Evolutionary conservation across 2,113 vertebrate genomes (phyloP), one percentile per base, ranked within the genome.

Genomic region (Callocephalon fimbriatum): DNA sequence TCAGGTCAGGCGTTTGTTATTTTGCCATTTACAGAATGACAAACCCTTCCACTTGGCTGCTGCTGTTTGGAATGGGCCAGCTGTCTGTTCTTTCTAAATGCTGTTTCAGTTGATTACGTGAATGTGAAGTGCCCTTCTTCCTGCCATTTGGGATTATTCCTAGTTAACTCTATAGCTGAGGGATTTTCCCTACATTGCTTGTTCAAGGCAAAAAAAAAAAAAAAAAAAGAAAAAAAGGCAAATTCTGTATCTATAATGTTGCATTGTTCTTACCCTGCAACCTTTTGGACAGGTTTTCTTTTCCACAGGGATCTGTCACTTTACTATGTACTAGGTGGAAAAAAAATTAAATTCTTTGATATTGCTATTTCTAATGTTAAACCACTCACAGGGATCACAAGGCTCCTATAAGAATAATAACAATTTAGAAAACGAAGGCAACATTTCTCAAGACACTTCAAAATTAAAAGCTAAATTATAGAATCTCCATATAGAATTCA

Each of bases 31-130:
- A 92, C 75, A 82, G 71, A 88, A 93, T 94, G 88, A 93, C 88
- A 96, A 96, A 93, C 45, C 90, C 88, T 93, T 84, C 88, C 81
- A 91, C 86, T 97, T 95, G 93, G 63, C 93, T 94, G 82, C 73
- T 84, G 72, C 72, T 92, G 66, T 94, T 80, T 70, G 44, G 88
- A 93, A 61, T 92, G 61, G 79, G 59, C 88, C 93, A 95, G 90
- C 66, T 94, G 91, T 97, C 94, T 97, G 50, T 63, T 97, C 72
- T 95, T 95, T 95, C 67, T 66, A 93, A 96, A 97, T 76, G 68
- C 59, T 74, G 47, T 88, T 97, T 94, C 91, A 90, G 73, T 91
- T 93, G 89, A 96, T 94, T 86, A 79, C 9, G 12, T 88, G 56
- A 67, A 72, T 94, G 65, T 82, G 73, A 95, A 95, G 50, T 65